Evolutionary conservation across 1,140 invertebrate species (phyloP), one percentile per base, ranked within the genome.

Genomic region (Ruditapes philippinarum): DNA sequence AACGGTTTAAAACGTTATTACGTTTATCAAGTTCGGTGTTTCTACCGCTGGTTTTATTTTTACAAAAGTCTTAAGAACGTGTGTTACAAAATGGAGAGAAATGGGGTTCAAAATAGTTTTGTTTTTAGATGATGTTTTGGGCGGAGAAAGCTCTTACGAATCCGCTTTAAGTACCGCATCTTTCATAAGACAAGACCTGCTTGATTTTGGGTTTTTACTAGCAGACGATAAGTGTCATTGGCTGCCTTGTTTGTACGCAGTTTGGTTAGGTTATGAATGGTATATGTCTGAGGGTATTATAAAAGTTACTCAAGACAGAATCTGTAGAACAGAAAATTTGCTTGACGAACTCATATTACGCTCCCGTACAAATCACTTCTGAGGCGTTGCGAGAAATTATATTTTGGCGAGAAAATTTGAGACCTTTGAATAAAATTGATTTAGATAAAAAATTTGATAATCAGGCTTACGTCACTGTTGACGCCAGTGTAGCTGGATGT

Each of bases 101-200:
- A 33, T 65, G 19, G 76, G 65, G 14, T 31, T 60, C 45, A 86
- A 81, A 51, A 54, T 90, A 0, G 40, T 86, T 25, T 73, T 90
- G 76, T 90, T 78, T n/a, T 86, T 19, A 82, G 86, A 60, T 76
- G 80, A n/a, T 76, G 80, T 31, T 45, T 79, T 19, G 74, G 51
- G 22, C 78, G 51, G 17, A 65, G 45, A 5, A 28, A 74, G 25
- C n/a, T n/a, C 38, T 28, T 74, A 9, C 33, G 49, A 33, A 68
- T 31, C n/a, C 14, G 82, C 42, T 7, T 51, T 49, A 3, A 25
- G 36, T 33, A 33, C 31, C 11, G 45, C 22, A 31, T 19, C 17
- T 7, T 78, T n/a, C 25, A 51, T 45, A 78, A 28, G 19, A 3
- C 45, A 25, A 33, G 74, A 45, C 45, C 22, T 78, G 38, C 12